Conservation (phyloP, 2,888 invertebrate species). For the Drosophila prostipennis region DNA sequence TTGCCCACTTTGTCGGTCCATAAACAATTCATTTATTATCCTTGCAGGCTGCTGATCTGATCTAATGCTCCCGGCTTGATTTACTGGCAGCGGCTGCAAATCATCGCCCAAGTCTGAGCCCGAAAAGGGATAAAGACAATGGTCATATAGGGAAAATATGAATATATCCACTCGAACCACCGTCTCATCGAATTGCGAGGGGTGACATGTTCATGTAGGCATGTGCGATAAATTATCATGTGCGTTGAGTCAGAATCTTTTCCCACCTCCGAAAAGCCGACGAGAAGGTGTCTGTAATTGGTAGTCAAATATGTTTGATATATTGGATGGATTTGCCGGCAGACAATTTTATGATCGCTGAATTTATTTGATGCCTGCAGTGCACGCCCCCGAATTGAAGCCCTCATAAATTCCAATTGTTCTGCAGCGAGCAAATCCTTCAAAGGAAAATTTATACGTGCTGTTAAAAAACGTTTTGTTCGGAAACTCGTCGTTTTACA, state of each 20-base stretch:
- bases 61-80: constrained; percentile 80
- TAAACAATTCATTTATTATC: constrained; percentile 81
- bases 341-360: constrained; percentile 76
- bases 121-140: constrained; percentile 43
- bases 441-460: constrained; percentile 60
- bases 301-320: constrained; percentile 77
- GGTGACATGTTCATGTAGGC: constrained; percentile 72
- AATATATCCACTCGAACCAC: constrained; percentile 44
- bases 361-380: constrained; percentile 74
- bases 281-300: constrained; percentile 69
- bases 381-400: constrained; percentile 41
- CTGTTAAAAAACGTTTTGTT: constrained; percentile 73
- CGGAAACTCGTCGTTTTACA: constrained; percentile 49
- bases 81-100: constrained; percentile 83
- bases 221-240: constrained; percentile 82
- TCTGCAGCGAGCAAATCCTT: constrained; percentile 68
- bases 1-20: constrained; percentile 57
- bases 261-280: constrained; percentile 14
- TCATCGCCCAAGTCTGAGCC: constrained; percentile 69
- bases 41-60: constrained; percentile 68
- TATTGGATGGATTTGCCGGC: constrained; percentile 73
- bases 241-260: constrained; percentile 35
- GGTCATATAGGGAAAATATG: constrained; percentile 56
- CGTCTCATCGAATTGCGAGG: constrained; percentile 12
- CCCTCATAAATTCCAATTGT: constrained; percentile 56